Conservation (phyloP, 2,113 vertebrate genomes). For the Rhinoderma darwinii region DNA sequence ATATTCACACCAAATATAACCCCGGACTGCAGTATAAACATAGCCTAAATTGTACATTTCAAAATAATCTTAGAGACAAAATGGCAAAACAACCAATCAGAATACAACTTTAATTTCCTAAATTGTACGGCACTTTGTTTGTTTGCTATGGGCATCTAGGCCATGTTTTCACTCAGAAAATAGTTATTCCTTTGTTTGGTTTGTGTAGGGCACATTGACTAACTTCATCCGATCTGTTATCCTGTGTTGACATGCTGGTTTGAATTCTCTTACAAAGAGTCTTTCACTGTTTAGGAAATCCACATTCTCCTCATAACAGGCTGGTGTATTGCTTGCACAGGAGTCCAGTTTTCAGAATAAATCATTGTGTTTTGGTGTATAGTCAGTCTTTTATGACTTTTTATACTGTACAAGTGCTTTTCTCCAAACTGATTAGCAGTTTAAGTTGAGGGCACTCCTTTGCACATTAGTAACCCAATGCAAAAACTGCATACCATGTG, state of each 20-base stretch:
- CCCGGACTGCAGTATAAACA: too few species aligned
- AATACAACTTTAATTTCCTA: too few species aligned
- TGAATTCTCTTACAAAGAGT: slow-evolving; percentile 41
- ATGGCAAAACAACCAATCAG: too few species aligned
- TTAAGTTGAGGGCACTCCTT: slow-evolving; percentile 51
- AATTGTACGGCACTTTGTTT: too few species aligned
- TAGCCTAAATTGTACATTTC: too few species aligned
- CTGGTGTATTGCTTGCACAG: slow-evolving; percentile 11
- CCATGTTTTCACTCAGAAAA: too few species aligned
- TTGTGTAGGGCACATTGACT: not conserved
- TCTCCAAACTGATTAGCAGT: slow-evolving; percentile 55
- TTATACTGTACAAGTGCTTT: slow-evolving; percentile 60
- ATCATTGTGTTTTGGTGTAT: slow-evolving; percentile 57
- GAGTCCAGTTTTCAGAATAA: slow-evolving; percentile 24
- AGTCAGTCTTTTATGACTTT: slow-evolving; percentile 48
- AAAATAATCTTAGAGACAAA: too few species aligned
- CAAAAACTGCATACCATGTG: slow-evolving; percentile 59
- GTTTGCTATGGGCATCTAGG: too few species aligned
- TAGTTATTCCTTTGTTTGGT: not conserved
- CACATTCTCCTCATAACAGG: slow-evolving; percentile 49
- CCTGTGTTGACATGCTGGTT: slow-evolving; percentile 19
- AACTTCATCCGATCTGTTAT: slow-evolving; percentile 38
- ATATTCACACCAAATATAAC: too few species aligned
- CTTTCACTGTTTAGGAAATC: slow-evolving; percentile 50
- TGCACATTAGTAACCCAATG: slow-evolving; percentile 47